A percentile compares a stretch with the other conserved stretches of the same genome.
Conservation (phyloP, 2,113 vertebrate species). For the Stigmatopora argus region DNA sequence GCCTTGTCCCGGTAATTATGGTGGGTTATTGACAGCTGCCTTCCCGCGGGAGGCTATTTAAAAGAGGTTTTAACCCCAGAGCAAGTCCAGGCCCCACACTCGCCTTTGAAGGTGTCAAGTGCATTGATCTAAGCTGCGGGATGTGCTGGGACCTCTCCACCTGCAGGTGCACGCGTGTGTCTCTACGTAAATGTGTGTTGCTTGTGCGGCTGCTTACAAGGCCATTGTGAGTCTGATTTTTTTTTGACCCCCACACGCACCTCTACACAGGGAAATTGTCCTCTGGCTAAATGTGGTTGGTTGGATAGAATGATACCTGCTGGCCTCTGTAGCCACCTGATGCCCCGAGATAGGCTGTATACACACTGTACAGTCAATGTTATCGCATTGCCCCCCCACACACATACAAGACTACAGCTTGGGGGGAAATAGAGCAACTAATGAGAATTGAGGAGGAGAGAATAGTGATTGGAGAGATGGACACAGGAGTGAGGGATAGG, state of each 20-base stretch:
- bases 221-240: constrained; percentile 45
- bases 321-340: constrained; percentile 51
- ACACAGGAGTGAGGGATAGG: constrained; percentile 54
- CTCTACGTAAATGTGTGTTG: constrained; percentile 56
- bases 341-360: constrained; percentile 38
- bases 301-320: constrained; percentile 45
- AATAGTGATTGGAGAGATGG: constrained; percentile 40
- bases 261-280: constrained; percentile 28
- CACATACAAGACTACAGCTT: constrained; percentile 27
- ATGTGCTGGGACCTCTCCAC: constrained; percentile 76
- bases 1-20: constrained; percentile 83
- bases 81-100: constrained; percentile 76
- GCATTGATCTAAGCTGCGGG: constrained; percentile 85
- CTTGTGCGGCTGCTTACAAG: constrained; percentile 67
- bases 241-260: constrained; percentile 35
- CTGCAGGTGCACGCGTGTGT: constrained; percentile 59
- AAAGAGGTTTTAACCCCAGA: constrained; percentile 86
- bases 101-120: constrained; percentile 84
- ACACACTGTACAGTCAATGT: constrained; percentile 21
- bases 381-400: constrained; percentile 18
- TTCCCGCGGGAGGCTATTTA: constrained; percentile 83
- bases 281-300: constrained; percentile 52
- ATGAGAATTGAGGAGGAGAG: constrained; percentile 36
- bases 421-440: constrained; percentile 34
- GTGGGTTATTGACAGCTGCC: constrained; percentile 84